phyloP scores from a whole-genome alignment of 2,888 invertebrate genomes.

The Pollenia angustigena region DNA sequence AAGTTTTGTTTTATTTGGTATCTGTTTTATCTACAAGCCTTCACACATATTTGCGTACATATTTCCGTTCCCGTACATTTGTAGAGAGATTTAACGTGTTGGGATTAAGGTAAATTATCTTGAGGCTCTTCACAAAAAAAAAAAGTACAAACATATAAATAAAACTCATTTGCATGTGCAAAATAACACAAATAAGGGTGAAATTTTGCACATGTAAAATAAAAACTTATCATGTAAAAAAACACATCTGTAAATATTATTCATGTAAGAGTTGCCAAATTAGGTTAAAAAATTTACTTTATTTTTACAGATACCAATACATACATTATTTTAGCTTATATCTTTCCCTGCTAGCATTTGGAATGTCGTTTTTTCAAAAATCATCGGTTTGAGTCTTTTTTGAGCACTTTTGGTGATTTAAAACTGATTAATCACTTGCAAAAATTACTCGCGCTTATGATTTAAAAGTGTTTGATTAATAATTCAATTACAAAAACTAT shows the following conservation, averaged over 20 bases:
- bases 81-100: slow-evolving; percentile 16
- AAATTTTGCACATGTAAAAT: background rate
- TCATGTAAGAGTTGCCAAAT: slow-evolving; percentile 19
- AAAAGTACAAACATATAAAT: background rate
- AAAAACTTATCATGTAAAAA: slow-evolving; percentile 6
- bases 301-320: too few relatives aligned
- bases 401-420: too few relatives aligned
- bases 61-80: background rate
- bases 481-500: too few relatives aligned
- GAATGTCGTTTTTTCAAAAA: too few relatives aligned
- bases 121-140: slow-evolving; percentile 10
- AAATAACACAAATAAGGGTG: slow-evolving; percentile 17
- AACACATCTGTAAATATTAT: slow-evolving; percentile 4
- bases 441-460: too few relatives aligned
- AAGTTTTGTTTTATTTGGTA: slow-evolving; percentile 11
- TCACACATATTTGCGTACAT: background rate
- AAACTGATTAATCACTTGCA: too few relatives aligned
- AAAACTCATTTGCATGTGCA: slow-evolving; percentile 19
- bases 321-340: too few relatives aligned
- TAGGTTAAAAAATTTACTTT: too few relatives aligned
- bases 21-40: background rate
- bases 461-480: too few relatives aligned
- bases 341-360: too few relatives aligned
- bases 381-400: too few relatives aligned
- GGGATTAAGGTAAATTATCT: slow-evolving; percentile 39